A percentile compares a stretch with the other conserved stretches of the same genome.
phyloP scores from a whole-genome alignment of 2,888 invertebrate genomes.

The Oeneis ivallda region DNA sequence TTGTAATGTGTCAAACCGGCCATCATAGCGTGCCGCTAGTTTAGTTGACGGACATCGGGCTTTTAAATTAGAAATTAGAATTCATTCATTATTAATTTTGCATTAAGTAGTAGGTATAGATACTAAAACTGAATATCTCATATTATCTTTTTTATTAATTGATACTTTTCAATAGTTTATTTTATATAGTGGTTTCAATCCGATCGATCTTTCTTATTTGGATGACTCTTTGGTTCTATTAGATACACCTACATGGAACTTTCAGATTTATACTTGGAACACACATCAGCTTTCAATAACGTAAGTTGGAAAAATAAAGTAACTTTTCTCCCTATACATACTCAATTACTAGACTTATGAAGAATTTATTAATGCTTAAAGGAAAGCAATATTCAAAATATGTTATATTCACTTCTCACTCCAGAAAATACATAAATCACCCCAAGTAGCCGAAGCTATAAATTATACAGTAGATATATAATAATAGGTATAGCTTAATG shows the following conservation, averaged over 20 bases:
- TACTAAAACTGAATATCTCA: too few relatives aligned
- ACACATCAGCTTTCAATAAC: too few relatives aligned
- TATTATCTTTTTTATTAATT: too few relatives aligned
- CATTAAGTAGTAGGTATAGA: too few relatives aligned
- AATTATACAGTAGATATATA: not conserved
- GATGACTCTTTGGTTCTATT: not conserved
- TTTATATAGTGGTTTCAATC: not conserved
- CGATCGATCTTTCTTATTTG: not conserved
- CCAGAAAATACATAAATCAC: slow-evolving; percentile 10
- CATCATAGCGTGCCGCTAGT: too few relatives aligned
- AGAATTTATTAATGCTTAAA: not conserved
- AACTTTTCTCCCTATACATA: too few relatives aligned
- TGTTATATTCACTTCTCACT: slow-evolving; percentile 6
- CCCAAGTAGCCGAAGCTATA: slow-evolving; percentile 11
- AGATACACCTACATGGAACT: too few relatives aligned
- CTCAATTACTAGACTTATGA: too few relatives aligned
- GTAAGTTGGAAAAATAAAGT: too few relatives aligned
- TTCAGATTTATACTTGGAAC: too few relatives aligned
- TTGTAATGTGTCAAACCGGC: too few relatives aligned
- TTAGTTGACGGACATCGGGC: slow-evolving; percentile 25
- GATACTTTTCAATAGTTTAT: not conserved
- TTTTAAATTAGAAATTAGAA: slow-evolving; percentile 18
- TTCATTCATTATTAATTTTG: slow-evolving; percentile 27
- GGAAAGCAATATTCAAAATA: slow-evolving; percentile 1
- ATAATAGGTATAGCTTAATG: slow-evolving; percentile 17